Conservation (phyloP, 53 echinoderm and acorn worm species). For the Stichopus horrens region DNA sequence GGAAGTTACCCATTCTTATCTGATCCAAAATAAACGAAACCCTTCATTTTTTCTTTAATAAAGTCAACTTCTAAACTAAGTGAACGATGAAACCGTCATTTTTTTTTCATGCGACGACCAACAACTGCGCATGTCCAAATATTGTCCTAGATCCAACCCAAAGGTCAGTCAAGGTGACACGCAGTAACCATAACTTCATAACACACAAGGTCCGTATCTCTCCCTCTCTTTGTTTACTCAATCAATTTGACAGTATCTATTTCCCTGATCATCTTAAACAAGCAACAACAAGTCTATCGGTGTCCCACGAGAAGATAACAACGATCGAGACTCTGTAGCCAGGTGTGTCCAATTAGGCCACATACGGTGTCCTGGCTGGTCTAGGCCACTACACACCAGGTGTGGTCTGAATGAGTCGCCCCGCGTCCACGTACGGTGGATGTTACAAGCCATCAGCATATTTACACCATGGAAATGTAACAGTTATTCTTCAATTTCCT, state of each 20-base stretch:
- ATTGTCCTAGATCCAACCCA: constrained; percentile 24
- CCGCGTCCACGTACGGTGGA: background rate
- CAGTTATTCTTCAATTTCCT: too few relatives aligned
- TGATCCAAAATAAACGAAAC: background rate
- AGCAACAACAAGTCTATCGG: constrained; percentile 34
- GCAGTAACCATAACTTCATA: constrained; percentile 24
- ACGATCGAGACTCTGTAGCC: background rate
- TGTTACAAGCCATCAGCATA: background rate
- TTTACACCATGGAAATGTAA: too few relatives aligned
- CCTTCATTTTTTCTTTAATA: background rate
- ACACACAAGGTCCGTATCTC: constrained; percentile 30
- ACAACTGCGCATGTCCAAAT: constrained; percentile 43
- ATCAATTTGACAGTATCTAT: constrained; percentile 40
- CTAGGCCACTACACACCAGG: constrained; percentile 39
- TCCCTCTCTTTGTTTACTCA: constrained; percentile 26
- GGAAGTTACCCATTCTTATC: background rate
- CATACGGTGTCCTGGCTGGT: constrained; percentile 5
- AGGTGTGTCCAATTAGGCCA: constrained; percentile 41
- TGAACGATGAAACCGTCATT: too few relatives aligned
- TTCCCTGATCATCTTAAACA: constrained; percentile 38
- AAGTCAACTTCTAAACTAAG: too few relatives aligned
- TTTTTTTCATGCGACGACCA: background rate
- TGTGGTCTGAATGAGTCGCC: background rate
- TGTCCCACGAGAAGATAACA: constrained; percentile 31
- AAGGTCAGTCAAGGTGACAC: constrained; percentile 35